Evolutionary conservation across 92 coral and sea anemone species (phyloP), one percentile per base, ranked within the genome.

Genomic region (Blastomussa wellsi): DNA sequence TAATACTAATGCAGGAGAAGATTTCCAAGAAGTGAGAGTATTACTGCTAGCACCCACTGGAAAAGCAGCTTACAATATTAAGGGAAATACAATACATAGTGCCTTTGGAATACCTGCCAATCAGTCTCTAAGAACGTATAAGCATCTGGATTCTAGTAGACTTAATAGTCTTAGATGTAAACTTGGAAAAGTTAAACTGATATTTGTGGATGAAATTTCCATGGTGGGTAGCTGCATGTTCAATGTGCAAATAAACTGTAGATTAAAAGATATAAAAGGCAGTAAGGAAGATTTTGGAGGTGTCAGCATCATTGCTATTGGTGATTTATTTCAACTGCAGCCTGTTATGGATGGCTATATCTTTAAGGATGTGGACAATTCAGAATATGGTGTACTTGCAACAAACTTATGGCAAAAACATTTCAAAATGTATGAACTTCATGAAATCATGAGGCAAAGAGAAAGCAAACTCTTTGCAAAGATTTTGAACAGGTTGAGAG

Each of bases 21-120:
- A 76, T 85, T 85, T 75, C 67, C 82, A 77, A 11, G 10, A 28
- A 19, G 47, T 79, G 49, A 86, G 74, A 28, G 89, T 57, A 19
- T 15, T 86, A 41, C 48, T 79, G 19, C 22, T 85, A 14, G 90
- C 90, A n/a, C 90, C 90, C 38, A 87, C 90, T 17, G 90, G 90
- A 28, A 87, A 87, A 37, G 91, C 88, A 47, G 85, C 91, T 17
- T 88, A 42, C 47, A 88, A 52, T 53, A 82, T 83, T 35, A 60
- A 41, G 2, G 90, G 86, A n/a, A 48, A 42, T n/a, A 86, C 79
- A 41, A 81, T 81, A 41, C 90, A 87, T 52, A 80, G 86, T 33
- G 42, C 86, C 31, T 35, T 87, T 24, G 47, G 36, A 53, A 65
- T 87, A 55, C 84, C 84, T 17, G 84, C 71, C 24, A 77, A 70